phyloP scores from a whole-genome alignment of 2,113 vertebrate genomes.

The Caretta caretta region DNA sequence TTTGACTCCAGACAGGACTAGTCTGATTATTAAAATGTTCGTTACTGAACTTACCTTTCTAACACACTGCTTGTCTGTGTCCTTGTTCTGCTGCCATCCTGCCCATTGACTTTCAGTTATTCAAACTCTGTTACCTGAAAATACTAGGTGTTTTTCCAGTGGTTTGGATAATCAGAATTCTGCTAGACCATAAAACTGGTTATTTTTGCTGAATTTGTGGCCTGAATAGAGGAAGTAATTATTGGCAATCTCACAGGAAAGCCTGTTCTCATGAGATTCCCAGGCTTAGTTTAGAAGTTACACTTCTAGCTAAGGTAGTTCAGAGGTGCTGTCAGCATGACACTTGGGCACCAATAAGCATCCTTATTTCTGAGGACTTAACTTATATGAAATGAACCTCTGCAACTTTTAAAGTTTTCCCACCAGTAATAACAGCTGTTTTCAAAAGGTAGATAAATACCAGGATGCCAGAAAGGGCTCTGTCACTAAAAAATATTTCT shows the following conservation, averaged over 20 bases:
- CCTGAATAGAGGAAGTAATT: neutral
- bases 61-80: neutral
- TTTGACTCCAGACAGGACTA: neutral
- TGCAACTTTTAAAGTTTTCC: neutral
- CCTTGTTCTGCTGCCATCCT: neutral
- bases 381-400: neutral
- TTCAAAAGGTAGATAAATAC: neutral
- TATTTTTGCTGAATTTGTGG: neutral
- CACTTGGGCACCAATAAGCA: neutral
- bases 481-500: neutral
- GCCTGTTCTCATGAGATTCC: neutral
- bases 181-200: neutral
- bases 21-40: neutral
- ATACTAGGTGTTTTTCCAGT: neutral
- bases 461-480: neutral
- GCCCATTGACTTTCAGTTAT: neutral
- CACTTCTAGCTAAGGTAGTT: neutral
- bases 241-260: neutral
- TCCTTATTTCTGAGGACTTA: neutral
- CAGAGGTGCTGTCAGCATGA: neutral
- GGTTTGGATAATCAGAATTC: neutral
- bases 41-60: neutral
- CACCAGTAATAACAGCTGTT: neutral
- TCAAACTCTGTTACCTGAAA: neutral
- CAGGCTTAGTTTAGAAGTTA: neutral